phyloP scores from a whole-genome alignment of 2,888 invertebrate genomes.

The Pycnomerus fuliginosus region DNA sequence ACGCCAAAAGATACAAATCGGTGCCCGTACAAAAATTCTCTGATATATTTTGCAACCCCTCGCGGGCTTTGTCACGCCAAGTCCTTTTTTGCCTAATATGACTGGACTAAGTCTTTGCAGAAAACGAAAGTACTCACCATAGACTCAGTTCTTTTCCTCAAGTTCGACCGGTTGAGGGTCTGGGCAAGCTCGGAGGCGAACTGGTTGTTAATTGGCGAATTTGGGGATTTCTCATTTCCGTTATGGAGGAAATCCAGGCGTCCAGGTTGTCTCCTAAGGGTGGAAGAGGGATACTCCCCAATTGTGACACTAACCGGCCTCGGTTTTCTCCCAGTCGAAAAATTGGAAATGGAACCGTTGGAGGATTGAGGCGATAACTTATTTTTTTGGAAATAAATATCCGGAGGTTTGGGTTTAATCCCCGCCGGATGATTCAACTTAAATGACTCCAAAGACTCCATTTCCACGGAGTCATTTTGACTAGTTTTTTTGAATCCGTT shows the following conservation, averaged over 20 bases:
- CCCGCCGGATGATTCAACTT: constrained; percentile 64
- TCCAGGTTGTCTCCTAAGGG: constrained; percentile 64
- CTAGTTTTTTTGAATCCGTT: constrained; percentile 29
- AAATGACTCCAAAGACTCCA: constrained; percentile 75
- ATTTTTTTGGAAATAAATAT: constrained; percentile 62
- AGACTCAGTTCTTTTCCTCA: constrained; percentile 70
- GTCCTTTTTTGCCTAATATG: too few relatives aligned
- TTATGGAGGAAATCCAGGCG: constrained; percentile 66
- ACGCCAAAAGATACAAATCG: too few relatives aligned
- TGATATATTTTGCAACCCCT: too few relatives aligned
- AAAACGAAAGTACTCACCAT: constrained; percentile 62
- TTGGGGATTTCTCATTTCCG: constrained; percentile 43
- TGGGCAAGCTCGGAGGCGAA: constrained; percentile 73
- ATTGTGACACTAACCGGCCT: constrained; percentile 69
- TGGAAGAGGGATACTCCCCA: constrained; percentile 65
- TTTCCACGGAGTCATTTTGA: constrained; percentile 63
- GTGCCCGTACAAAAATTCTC: too few relatives aligned
- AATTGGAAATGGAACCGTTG: constrained; percentile 35
- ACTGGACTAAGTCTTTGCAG: too few relatives aligned
- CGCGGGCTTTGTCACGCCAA: too few relatives aligned
- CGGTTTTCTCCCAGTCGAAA: constrained; percentile 56
- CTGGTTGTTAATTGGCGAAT: constrained; percentile 61
- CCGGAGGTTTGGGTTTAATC: constrained; percentile 65
- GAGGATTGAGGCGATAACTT: constrained; percentile 35
- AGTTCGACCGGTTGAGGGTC: constrained; percentile 74